phyloP scores from a whole-genome alignment of 2,888 invertebrate species.

The Rotaria socialis region DNA sequence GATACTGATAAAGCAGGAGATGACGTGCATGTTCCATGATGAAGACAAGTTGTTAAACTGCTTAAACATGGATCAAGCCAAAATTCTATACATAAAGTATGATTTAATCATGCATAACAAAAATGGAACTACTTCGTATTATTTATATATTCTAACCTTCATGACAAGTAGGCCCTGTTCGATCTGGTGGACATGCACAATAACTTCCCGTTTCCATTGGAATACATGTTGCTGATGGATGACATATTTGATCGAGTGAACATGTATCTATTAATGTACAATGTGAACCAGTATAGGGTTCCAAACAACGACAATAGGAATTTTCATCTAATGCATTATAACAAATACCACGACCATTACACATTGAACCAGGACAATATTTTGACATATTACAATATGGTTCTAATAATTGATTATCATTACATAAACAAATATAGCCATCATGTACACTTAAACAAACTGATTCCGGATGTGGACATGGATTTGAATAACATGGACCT shows the following conservation, averaged over 20 bases:
- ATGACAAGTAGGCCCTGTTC: conserved; percentile 17
- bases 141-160: not conserved
- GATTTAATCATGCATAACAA: not conserved
- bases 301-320: conserved; percentile 28
- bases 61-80: conserved; percentile 25
- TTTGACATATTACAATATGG: conserved; percentile 14
- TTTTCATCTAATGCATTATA: not conserved
- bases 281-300: conserved; percentile 21
- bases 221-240: conserved; percentile 27
- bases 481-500: conserved; percentile 23
- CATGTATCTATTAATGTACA: conserved; percentile 35
- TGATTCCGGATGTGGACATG: not conserved
- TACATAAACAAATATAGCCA: conserved; percentile 33
- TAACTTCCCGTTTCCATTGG: conserved; percentile 15
- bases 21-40: conserved; percentile 29
- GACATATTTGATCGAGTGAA: not conserved
- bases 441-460: conserved; percentile 25
- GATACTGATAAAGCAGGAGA: not conserved
- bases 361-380: conserved; percentile 30
- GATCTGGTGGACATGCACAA: conserved; percentile 31
- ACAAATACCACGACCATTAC: conserved; percentile 28
- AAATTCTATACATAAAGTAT: not conserved
- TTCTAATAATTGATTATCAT: conserved; percentile 34
- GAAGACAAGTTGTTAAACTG: not conserved
- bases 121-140: not conserved